Evolutionary conservation across 2,113 vertebrate genomes (phyloP), one percentile per base, ranked within the genome.

Genomic region (Micronycteris hirsuta): DNA sequence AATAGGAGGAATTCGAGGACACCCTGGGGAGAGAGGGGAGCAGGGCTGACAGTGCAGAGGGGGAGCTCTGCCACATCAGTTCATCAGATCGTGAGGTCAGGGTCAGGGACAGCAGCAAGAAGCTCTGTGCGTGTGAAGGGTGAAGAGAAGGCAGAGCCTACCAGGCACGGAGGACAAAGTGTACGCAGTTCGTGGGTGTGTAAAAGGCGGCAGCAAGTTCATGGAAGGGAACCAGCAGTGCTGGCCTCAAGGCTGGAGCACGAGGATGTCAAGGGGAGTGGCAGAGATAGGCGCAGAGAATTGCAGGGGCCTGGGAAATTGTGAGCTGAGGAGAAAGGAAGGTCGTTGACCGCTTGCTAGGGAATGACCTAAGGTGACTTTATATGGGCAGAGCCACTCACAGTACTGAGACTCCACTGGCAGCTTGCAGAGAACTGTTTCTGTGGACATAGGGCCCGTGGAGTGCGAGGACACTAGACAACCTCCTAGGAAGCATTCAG

Each of bases 311-410:
- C 76, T 92, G 85, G 93, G 56, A 63, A 89, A 89, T 28, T 10
- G 9, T 7, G 20, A 93, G 70, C 36, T 11, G 33, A 38, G 91
- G 68, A 73, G 67, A 89, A 77, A 93, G 54, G 49, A 91, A 94
- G 76, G 92, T 45, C 94, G 87, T 33, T 88, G 91, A 91, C 71
- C 90, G 26, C 77, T 52, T 43, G 74, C 41, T 36, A 86, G 92
- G 31, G 41, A 77, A 31, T 77, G 65, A 28, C 56, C 43, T 3
- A 45, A 45, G 28, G 52, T 63, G 77, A 95, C 95, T 49, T 63
- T 26, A 43, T 54, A 65, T 45, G 54, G 81, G 31, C 78, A 68
- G 73, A 93, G 31, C 33, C 41, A 56, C 77, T 68, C 28, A 31
- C 16, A 54, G 85, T 13, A 65, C 65, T 43, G 12, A 76, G 63